Conservation (phyloP, 2,797 vertebrate genomes). For the Chrysocyon brachyurus region DNA sequence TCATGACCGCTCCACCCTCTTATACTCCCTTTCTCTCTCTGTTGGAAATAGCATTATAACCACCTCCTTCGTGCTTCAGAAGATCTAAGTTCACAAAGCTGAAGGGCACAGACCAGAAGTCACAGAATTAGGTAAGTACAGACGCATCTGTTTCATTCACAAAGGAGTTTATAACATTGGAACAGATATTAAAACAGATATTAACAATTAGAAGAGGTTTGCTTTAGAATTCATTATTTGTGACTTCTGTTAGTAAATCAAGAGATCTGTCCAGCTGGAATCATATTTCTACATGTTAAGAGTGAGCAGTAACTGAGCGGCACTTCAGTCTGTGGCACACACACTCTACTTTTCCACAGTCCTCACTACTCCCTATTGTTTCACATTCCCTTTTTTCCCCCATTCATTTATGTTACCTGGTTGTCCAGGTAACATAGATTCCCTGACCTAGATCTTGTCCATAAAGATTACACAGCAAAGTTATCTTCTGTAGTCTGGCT, state of each 20-base stretch:
- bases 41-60: neutral
- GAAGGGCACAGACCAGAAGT: neutral
- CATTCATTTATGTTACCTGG: neutral
- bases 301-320: neutral
- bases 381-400: neutral
- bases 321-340: neutral
- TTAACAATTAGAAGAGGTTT: neutral
- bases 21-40: neutral
- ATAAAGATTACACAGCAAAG: neutral
- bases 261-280: neutral
- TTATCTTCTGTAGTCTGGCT: neutral
- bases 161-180: neutral
- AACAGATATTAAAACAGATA: neutral
- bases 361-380: neutral
- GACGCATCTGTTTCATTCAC: neutral
- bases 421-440: neutral
- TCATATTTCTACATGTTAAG: neutral
- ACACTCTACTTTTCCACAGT: neutral
- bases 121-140: neutral
- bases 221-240: neutral
- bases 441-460: neutral
- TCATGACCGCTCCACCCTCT: neutral
- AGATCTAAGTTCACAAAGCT: neutral
- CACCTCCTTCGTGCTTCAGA: neutral
- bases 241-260: neutral